These are phyloP conservation scores for Horisme vitalbata DNA, from an alignment of 2,888 invertebrate species.

Conservation along the genomic window DNA sequence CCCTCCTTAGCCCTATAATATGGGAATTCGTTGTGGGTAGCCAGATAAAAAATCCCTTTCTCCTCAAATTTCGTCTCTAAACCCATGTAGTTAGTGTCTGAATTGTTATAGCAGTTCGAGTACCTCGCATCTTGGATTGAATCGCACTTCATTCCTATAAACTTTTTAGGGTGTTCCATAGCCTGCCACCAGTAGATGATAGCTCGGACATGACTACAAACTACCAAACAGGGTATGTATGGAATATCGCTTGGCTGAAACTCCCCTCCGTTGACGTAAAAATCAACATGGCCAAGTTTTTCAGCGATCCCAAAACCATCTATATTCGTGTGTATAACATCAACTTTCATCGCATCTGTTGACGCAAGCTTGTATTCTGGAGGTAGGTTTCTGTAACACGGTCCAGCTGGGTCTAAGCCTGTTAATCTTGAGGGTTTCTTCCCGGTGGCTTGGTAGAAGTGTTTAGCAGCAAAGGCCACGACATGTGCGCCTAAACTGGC, in stretches of 20 bases:
- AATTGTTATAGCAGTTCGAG: slow-evolving; percentile 62
- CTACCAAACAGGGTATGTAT: slow-evolving; percentile 60
- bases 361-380: slow-evolving; percentile 47
- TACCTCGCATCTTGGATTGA: slow-evolving; percentile 65
- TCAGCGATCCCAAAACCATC: slow-evolving; percentile 76
- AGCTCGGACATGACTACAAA: slow-evolving; percentile 65
- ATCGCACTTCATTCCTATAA: slow-evolving; percentile 62
- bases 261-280: slow-evolving; percentile 72
- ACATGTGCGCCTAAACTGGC: slow-evolving; percentile 68
- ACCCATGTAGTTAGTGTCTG: slow-evolving; percentile 59
- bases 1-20: slow-evolving; percentile 66
- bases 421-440: slow-evolving; percentile 62
- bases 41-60: slow-evolving; percentile 64
- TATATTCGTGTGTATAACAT: slow-evolving; percentile 70
- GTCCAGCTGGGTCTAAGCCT: slow-evolving; percentile 71
- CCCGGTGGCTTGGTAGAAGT: slow-evolving; percentile 60
- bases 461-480: slow-evolving; percentile 57
- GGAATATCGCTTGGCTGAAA: slow-evolving; percentile 68
- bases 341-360: slow-evolving; percentile 58
- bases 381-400: slow-evolving; percentile 61
- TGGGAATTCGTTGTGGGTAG: slow-evolving; percentile 66
- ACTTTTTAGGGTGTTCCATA: slow-evolving; percentile 67
- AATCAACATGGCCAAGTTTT: slow-evolving; percentile 64
- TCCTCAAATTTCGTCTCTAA: slow-evolving; percentile 58
- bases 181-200: slow-evolving; percentile 72